A percentile compares a stretch with the other conserved stretches of the same genome.
phyloP scores from a whole-genome alignment of 2,113 vertebrate species.

The Erinaceus europaeus region DNA sequence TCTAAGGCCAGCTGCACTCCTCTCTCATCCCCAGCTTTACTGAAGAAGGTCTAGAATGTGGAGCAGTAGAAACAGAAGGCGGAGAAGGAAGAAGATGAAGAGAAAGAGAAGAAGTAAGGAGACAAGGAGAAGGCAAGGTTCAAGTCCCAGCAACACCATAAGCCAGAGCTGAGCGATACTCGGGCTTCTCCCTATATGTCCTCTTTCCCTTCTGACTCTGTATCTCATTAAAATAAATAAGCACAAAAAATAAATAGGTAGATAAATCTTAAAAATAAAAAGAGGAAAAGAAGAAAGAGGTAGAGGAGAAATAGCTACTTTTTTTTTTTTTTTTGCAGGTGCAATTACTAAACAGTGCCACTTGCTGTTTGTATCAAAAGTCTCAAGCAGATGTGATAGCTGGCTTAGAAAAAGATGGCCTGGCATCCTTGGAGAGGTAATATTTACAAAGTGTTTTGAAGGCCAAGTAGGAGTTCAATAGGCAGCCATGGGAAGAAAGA shows the following conservation, averaged over 20 bases:
- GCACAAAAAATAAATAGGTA: background rate
- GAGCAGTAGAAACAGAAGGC: background rate
- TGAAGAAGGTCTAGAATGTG: no score
- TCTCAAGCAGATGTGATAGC: background rate
- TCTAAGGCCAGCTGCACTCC: background rate
- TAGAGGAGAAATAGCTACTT: background rate
- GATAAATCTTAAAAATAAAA: background rate
- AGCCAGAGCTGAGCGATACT: no score
- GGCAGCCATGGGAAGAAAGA: background rate
- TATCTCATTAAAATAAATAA: no score
- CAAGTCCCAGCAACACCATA: no score
- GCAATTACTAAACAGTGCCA: background rate
- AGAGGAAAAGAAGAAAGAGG: background rate
- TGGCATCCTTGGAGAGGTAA: background rate
- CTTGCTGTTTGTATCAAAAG: background rate
- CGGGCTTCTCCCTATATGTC: no score
- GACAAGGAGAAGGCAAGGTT: background rate
- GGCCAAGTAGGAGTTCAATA: background rate
- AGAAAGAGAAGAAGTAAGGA: background rate
- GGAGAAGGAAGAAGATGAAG: background rate
- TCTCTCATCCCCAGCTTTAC: background rate
- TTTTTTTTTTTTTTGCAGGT: background rate
- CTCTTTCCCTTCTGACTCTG: no score
- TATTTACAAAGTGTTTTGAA: slow-evolving; percentile 1
- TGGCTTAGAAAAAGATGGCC: background rate